Percentiles rank a stretch among this genome's conserved stretches.
Conservation (phyloP, 35 echinoderm and acorn worm genomes). For the Heliocidaris erythrogramma region DNA sequence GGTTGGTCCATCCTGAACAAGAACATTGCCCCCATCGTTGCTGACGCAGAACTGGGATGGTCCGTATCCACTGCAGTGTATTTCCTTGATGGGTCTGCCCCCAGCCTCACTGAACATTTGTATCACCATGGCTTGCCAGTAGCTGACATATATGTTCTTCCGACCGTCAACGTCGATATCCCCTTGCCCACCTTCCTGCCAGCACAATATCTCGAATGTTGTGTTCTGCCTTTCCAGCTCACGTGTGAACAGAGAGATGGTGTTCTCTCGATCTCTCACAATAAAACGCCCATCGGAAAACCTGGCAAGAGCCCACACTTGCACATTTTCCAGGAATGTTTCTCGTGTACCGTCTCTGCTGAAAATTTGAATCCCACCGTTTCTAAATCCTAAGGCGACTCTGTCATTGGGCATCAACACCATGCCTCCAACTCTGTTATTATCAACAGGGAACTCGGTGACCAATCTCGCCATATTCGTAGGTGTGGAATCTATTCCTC, state of each 20-base stretch:
- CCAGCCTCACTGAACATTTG: neutral
- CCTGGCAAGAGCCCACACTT: neutral
- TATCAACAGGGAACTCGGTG: neutral
- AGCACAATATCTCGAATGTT: neutral
- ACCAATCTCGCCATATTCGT: neutral
- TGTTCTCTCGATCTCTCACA: neutral
- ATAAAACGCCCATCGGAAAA: neutral
- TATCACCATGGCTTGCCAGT: neutral
- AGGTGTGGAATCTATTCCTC: neutral
- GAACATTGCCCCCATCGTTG: neutral
- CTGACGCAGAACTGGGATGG: neutral
- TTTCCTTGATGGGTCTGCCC: neutral
- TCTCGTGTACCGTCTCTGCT: neutral
- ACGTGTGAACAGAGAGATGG: neutral
- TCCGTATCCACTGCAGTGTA: neutral
- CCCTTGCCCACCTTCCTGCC: conserved; percentile 12
- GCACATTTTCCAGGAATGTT: neutral
- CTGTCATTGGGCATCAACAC: neutral
- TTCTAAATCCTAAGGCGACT: conserved; percentile 14
- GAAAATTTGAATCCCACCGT: neutral
- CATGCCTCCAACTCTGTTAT: neutral
- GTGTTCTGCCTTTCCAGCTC: neutral
- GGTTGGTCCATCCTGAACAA: conserved; percentile 12
- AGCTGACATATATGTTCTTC: neutral
- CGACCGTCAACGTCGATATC: neutral